Evolutionary conservation across 1,140 invertebrate species (phyloP), one percentile per base, ranked within the genome.

Genomic region (Brachystomella parvula): DNA sequence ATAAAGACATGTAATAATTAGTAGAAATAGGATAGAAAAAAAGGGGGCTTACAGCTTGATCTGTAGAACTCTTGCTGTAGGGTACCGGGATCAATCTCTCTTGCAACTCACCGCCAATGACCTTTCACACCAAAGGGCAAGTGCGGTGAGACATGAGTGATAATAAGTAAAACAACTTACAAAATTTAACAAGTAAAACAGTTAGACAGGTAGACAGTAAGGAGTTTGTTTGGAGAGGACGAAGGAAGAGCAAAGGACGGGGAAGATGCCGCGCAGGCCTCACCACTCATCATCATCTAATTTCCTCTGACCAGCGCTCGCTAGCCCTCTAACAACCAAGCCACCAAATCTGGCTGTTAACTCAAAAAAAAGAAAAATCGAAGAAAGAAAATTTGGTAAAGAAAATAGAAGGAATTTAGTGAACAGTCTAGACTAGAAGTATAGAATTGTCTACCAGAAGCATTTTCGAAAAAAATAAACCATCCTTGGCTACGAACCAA

Each of bases 101-200:
- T 90, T 96, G 92, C 86, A 94, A 93, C 87, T 94, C 92, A 87
- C 92, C 92, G 89, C 92, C 92, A 91, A 96, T 96, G 87, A 94
- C 91, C 91, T 94, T 92, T 84, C 88, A 87, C 85, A 85, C 84
- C 84, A 86, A 86, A 86, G 85, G 85, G 84, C 85, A 39, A 87
- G 71, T 73, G 68, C 71, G 71, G 69, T 73, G 69, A 73, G 65
- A 73, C 69, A 71, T 71, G 61, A 63, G 68, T 68, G 64, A 65
- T 44, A 67, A 33, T 30, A 64, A 63, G 35, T n/a, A n/a, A n/a
- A n/a, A n/a, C n/a, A 70, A 47, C 58, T 65, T 63, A 47, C n/a
- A 35, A 68, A 64, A 62, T 64, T 26, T 49, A 68, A 64, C 53
- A 61, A 60, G 59, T 61, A 28, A 47, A 61, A 56, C 61, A 32